A percentile compares a stretch with the other conserved stretches of the same genome.
Evolutionary conservation across 2,888 invertebrate species (phyloP).

Genomic region (Chirona hameri): DNA sequence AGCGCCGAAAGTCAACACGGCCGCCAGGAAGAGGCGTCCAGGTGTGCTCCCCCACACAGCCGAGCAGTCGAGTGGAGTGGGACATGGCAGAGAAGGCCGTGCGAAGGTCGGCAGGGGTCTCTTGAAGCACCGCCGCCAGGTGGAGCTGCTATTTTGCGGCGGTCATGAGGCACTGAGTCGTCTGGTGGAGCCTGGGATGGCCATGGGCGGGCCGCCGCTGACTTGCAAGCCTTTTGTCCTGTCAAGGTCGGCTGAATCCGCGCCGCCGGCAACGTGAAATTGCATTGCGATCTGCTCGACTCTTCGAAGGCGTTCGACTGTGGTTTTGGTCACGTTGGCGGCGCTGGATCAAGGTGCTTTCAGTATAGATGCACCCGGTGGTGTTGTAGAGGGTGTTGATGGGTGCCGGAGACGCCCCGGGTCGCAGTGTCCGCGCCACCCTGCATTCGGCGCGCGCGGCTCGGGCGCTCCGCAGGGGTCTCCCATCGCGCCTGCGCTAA

Average conservation of each 20-base stretch:
- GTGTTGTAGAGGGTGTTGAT: constrained; percentile 86
- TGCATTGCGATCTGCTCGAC: too few relatives aligned
- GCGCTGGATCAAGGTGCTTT: too few relatives aligned
- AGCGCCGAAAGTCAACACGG: constrained; percentile 92
- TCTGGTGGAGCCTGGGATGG: too few relatives aligned
- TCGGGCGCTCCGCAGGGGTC: constrained; percentile 86
- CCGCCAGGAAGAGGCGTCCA: constrained; percentile 76
- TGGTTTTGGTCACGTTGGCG: too few relatives aligned
- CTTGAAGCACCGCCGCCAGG: neutral
- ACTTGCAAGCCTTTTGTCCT: neutral
- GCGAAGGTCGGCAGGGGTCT: neutral
- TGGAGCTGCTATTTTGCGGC: neutral
- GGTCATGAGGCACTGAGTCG: too few relatives aligned
- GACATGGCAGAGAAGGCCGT: neutral
- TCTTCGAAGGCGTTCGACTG: too few relatives aligned
- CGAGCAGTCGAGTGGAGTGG: neutral
- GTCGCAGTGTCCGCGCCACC: constrained; percentile 65
- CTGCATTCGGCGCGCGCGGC: constrained; percentile 61
- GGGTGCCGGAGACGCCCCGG: constrained; percentile 75
- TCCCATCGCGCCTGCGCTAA: constrained; percentile 60
- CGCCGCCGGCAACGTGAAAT: too few relatives aligned
- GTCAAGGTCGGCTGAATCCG: constrained; percentile 51
- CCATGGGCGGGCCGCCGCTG: too few relatives aligned
- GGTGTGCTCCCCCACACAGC: constrained; percentile 55
- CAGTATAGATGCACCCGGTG: too few relatives aligned